These are phyloP conservation scores for Geococcyx californianus DNA, from an alignment of 2,113 vertebrate genomes.

Conservation along the genomic window DNA sequence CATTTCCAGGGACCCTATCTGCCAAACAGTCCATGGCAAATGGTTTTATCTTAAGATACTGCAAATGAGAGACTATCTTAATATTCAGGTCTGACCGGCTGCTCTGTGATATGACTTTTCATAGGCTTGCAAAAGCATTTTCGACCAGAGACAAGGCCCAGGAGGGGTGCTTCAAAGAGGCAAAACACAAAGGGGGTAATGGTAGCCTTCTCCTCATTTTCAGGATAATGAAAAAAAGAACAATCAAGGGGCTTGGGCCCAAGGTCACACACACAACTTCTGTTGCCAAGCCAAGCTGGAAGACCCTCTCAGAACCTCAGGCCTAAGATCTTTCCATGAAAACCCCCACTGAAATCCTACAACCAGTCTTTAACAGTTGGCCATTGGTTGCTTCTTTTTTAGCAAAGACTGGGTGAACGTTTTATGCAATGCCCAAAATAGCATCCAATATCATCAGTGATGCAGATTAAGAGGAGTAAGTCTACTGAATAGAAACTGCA, in stretches of 20 bases:
- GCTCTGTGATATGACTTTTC: fast-evolving
- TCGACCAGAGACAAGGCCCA: neutral
- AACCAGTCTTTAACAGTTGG: neutral
- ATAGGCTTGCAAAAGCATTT: neutral
- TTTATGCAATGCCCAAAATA: slow-evolving; percentile 25
- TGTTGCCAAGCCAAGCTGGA: neutral
- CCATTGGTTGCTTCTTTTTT: neutral
- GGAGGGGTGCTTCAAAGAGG: neutral
- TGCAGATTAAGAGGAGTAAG: slow-evolving; percentile 10
- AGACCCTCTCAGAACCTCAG: neutral
- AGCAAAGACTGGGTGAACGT: neutral
- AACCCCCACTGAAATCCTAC: neutral
- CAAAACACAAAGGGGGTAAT: neutral
- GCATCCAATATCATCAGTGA: slow-evolving; percentile 4
- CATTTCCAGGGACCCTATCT: neutral
- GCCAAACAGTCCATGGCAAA: neutral
- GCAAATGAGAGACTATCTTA: neutral
- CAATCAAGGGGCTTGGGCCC: neutral
- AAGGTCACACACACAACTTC: neutral
- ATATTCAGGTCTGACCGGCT: neutral
- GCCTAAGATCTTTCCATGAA: neutral
- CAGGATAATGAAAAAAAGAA: neutral
- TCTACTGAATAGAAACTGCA: slow-evolving; percentile 37
- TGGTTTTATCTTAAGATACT: neutral
- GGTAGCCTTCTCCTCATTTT: neutral